phyloP scores from a whole-genome alignment of 2,888 invertebrate species.

The Clostera curtula region DNA sequence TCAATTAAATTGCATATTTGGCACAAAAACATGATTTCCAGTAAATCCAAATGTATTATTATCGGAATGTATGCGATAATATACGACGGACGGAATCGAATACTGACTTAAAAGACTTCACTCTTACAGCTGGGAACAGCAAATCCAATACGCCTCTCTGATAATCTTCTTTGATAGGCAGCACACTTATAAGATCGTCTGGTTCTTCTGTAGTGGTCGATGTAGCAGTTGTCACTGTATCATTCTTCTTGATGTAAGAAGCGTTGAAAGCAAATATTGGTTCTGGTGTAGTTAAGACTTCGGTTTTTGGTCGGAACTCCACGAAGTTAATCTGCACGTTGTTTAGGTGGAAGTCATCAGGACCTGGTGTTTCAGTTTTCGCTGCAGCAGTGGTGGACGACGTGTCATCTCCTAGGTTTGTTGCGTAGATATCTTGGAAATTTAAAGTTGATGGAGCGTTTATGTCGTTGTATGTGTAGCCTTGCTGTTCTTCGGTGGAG shows the following conservation, averaged over 20 bases:
- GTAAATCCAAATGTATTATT: too few relatives aligned
- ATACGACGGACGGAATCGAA: slow-evolving; percentile 41
- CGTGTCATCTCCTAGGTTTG: slow-evolving; percentile 24
- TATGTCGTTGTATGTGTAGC: slow-evolving; percentile 18
- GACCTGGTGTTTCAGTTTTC: not conserved
- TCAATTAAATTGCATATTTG: too few relatives aligned
- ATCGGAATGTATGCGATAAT: slow-evolving; percentile 42
- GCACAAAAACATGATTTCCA: too few relatives aligned
- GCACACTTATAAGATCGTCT: slow-evolving; percentile 20
- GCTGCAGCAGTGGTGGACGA: slow-evolving; percentile 1
- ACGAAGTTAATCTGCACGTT: slow-evolving; percentile 24
- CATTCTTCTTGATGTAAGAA: not conserved
- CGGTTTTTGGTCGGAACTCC: slow-evolving; percentile 26
- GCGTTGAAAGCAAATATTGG: slow-evolving; percentile 22
- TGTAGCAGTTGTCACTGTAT: not conserved
- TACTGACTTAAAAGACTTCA: slow-evolving; percentile 41
- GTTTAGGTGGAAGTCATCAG: slow-evolving; percentile 24
- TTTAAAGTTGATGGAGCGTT: slow-evolving; percentile 31
- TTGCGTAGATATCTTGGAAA: slow-evolving; percentile 43
- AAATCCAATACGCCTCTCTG: slow-evolving; percentile 48
- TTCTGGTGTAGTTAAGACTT: slow-evolving; percentile 12
- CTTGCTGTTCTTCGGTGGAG: slow-evolving; percentile 28
- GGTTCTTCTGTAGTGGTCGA: slow-evolving; percentile 20
- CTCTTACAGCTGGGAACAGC: slow-evolving; percentile 43
- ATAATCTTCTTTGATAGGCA: slow-evolving; percentile 25